Base-by-base conservation (phyloP, 2,888 invertebrate genomes). In the Dexiosoma caninum region DNA sequence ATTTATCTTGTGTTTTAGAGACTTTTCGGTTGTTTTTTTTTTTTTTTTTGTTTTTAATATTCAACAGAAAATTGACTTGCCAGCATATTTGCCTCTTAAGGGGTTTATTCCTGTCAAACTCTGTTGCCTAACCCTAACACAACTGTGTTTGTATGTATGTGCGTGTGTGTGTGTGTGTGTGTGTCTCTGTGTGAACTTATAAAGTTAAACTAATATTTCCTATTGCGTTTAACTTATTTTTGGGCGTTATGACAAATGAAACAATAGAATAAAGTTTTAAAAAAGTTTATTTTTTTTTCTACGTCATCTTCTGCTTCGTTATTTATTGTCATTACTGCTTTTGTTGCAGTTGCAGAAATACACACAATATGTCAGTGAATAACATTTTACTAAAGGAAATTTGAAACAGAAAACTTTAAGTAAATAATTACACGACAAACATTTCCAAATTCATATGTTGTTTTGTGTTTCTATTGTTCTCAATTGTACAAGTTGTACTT, bases 361-460 rank as follows among this genome's bases (percentile, higher is more conserved):
- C 44, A 44, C 44, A 55, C n/a, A 27, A 27, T 27, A 46, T 16
- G 19, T 3, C 8, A 23, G 21, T 57, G 57, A 32, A 57, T 35
- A 35, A 14, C 0, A 23, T 16, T 69, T 46, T 10, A 12, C 16
- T 21, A 19, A 74, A 70, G 53, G 35, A 70, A 69, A 62, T 70
- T 69, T 70, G 19, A 70, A 69, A 55, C 37, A 62, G 16, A 62
- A 62, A 77, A 69, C 12, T 77, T 76, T 55, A 55, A 37, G 44
- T 42, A 76, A 60, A 76, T 49, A 59, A 35, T 23, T 10, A 10
- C 35, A 27, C 27, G 19, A n/a, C 40, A 27, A 51, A 12, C 12
- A 32, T 62, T 19, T 30, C 3, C 1, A 44, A 62, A 30, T 30
- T 53, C n/a, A 2, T 4, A 46, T 16, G 46, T 51, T 46, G 37